These are phyloP conservation scores for Whitmania pigra DNA, from an alignment of 1,140 invertebrate genomes.

Conservation along the genomic window DNA sequence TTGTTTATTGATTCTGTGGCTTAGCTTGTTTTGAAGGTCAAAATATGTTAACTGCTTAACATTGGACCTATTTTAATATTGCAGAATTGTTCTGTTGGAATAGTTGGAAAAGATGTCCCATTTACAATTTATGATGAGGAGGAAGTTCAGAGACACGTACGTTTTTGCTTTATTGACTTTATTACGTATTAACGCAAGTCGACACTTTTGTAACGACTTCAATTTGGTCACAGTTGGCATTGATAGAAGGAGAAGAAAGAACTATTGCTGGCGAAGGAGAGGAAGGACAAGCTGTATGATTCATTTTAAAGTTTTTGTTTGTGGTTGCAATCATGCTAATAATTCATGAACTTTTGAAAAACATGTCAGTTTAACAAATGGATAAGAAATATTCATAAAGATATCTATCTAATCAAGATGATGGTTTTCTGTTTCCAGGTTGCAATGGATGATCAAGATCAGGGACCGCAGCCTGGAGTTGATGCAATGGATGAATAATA, in stretches of 20 bases:
- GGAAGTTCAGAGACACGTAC: slow-evolving; percentile 52
- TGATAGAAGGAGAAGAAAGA: slow-evolving; percentile 42
- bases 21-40: not conserved
- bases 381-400: too few species aligned
- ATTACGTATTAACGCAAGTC: not conserved
- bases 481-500: too few species aligned
- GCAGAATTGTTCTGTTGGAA: slow-evolving; percentile 77
- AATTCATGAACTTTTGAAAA: too few species aligned
- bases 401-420: too few species aligned
- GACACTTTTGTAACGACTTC: not conserved
- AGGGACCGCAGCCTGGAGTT: too few species aligned
- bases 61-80: not conserved
- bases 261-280: slow-evolving; percentile 28
- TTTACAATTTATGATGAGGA: slow-evolving; percentile 71
- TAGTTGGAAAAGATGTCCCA: slow-evolving; percentile 66
- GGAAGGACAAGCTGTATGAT: slow-evolving; percentile 20
- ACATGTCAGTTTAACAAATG: too few species aligned
- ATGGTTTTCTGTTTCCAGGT: too few species aligned
- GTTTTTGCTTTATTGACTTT: slow-evolving; percentile 30
- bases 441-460: too few species aligned
- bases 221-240: slow-evolving; percentile 28
- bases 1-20: not conserved
- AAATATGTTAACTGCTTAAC: not conserved
- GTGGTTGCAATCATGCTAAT: too few species aligned
- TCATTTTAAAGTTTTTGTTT: not conserved